Percentiles rank a stretch among this genome's conserved stretches.
Evolutionary conservation across 2,888 invertebrate species (phyloP).

Genomic region (Galeruca laticollis): DNA sequence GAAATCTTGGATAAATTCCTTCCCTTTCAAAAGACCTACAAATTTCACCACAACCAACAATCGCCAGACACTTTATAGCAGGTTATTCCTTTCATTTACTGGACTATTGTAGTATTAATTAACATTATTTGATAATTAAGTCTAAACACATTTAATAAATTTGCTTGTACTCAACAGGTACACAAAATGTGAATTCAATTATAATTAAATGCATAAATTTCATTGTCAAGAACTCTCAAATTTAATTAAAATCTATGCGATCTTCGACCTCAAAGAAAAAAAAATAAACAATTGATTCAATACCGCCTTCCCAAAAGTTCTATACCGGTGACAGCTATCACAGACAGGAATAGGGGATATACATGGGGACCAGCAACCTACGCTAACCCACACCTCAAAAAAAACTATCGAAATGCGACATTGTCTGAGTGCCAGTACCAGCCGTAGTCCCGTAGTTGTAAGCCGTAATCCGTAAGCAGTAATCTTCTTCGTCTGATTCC

Average conservation of each 20-base stretch:
- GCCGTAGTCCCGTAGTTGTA: constrained; percentile 7
- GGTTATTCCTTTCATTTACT: too few relatives aligned
- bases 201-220: neutral
- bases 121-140: too few relatives aligned
- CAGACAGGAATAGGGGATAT: constrained; percentile 22
- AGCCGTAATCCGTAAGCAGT: constrained; percentile 30
- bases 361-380: constrained; percentile 36
- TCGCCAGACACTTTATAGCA: too few relatives aligned
- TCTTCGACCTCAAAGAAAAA: constrained; percentile 7
- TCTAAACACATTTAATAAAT: too few relatives aligned
- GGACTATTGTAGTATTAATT: too few relatives aligned
- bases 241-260: neutral
- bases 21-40: too few relatives aligned
- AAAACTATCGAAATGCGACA: constrained; percentile 37
- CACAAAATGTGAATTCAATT: neutral
- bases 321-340: constrained; percentile 31
- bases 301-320: constrained; percentile 13
- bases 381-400: constrained; percentile 36
- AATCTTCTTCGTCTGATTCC: constrained; percentile 26
- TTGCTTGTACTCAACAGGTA: too few relatives aligned
- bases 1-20: too few relatives aligned
- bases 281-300: neutral
- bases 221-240: neutral
- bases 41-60: too few relatives aligned
- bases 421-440: constrained; percentile 35